Evolutionary conservation across 2,888 invertebrate genomes (phyloP).

Genomic region (Leptinotarsa rubiginosa): DNA sequence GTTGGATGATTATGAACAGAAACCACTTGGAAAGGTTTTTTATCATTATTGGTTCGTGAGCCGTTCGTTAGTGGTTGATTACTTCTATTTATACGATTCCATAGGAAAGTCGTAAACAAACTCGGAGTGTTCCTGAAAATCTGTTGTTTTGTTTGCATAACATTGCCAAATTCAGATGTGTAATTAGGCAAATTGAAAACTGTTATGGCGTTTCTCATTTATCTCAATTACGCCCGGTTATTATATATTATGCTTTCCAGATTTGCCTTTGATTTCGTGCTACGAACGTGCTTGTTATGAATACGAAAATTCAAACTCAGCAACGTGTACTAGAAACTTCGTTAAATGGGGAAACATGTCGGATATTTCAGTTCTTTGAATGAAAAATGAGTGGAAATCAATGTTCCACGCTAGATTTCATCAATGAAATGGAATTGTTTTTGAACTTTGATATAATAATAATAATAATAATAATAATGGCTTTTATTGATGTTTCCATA

Average conservation of each 20-base stretch:
- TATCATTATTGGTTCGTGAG: no score
- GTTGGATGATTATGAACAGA: no score
- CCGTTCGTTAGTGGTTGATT: background rate
- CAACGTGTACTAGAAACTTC: background rate
- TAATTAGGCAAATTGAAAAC: constrained; percentile 35
- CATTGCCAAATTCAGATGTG: constrained; percentile 27
- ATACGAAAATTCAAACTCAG: constrained; percentile 21
- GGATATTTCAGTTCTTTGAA: background rate
- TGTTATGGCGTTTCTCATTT: constrained; percentile 32
- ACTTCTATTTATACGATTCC: background rate
- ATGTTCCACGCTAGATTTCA: no score
- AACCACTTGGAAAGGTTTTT: no score
- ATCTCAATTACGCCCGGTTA: constrained; percentile 34
- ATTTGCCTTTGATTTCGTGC: constrained; percentile 34
- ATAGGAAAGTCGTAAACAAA: background rate
- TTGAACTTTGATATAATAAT: no score
- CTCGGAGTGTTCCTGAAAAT: constrained; percentile 1
- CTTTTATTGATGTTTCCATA: no score
- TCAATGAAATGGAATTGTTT: no score
- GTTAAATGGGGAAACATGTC: background rate
- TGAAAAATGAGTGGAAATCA: no score
- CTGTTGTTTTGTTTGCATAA: constrained; percentile 24
- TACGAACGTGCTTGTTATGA: constrained; percentile 18
- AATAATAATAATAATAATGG: no score
- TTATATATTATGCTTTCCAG: constrained; percentile 27